Conservation (phyloP, 1,140 invertebrate species). For the Acyrthosiphon pisum region DNA sequence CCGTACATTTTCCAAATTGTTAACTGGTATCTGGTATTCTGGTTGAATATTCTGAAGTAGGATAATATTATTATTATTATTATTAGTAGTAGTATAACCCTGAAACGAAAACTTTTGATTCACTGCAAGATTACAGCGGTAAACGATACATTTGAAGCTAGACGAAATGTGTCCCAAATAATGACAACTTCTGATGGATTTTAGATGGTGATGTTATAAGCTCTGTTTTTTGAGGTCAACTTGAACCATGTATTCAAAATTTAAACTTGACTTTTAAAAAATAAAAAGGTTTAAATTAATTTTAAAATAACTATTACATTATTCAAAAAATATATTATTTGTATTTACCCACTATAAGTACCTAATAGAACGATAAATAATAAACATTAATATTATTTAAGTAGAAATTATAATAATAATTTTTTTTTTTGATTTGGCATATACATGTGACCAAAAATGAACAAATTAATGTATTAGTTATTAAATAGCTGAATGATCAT, state of each 20-base stretch:
- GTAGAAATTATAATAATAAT: too few relatives aligned
- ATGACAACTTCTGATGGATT: not conserved
- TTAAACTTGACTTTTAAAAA: not conserved
- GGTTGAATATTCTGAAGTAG: not conserved
- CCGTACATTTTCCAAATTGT: not conserved
- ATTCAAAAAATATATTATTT: too few relatives aligned
- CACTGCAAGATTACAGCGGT: not conserved
- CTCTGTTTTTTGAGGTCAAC: not conserved
- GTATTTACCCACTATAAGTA: too few relatives aligned
- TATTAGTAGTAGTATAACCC: not conserved
- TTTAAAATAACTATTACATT: too few relatives aligned
- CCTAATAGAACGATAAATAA: too few relatives aligned
- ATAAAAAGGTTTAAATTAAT: too few relatives aligned
- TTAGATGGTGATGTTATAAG: not conserved
- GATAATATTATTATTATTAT: not conserved
- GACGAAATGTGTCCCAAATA: not conserved
- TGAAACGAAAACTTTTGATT: not conserved
- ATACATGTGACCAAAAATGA: too few relatives aligned
- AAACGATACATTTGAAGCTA: not conserved
- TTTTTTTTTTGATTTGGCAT: too few relatives aligned
- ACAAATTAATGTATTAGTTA: too few relatives aligned
- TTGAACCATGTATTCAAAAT: not conserved
- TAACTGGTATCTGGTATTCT: too few relatives aligned
- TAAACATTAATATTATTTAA: too few relatives aligned
- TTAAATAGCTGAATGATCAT: too few relatives aligned